phyloP scores from a whole-genome alignment of 1,140 invertebrate genomes.

The Melitaea cinxia region DNA sequence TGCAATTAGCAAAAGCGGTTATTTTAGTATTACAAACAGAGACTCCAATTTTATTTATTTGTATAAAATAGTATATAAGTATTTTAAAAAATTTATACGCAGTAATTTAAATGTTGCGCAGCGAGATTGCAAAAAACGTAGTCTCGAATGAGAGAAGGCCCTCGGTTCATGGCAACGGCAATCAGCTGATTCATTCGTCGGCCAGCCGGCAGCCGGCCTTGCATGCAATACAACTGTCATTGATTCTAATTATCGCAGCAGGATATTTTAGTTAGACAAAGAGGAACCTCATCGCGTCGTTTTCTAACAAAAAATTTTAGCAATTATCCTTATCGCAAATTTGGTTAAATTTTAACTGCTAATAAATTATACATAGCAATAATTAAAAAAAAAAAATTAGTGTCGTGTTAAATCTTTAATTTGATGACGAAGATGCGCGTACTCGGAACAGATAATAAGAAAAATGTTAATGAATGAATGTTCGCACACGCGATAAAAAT shows the following conservation, averaged over 20 bases:
- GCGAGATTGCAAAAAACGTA: background rate
- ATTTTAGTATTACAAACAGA: no score
- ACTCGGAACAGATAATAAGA: constrained; percentile 25
- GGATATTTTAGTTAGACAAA: constrained; percentile 26
- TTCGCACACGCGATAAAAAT: constrained; percentile 63
- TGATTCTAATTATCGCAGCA: constrained; percentile 42
- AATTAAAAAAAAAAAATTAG: constrained; percentile 20
- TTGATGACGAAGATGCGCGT: constrained; percentile 9
- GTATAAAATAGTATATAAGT: no score
- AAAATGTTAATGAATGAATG: constrained; percentile 45
- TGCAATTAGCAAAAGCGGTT: no score
- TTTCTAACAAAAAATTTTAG: constrained; percentile 6
- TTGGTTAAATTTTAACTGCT: constrained; percentile 19
- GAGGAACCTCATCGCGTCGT: constrained; percentile 10
- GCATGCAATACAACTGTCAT: constrained; percentile 61
- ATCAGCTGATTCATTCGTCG: constrained; percentile 65
- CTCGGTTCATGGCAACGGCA: constrained; percentile 28
- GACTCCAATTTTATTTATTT: no score
- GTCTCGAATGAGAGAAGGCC: constrained; percentile 4
- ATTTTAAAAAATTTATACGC: constrained; percentile 2
- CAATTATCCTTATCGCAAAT: constrained; percentile 19
- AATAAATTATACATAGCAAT: constrained; percentile 18
- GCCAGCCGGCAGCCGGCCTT: constrained; percentile 52
- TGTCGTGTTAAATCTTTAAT: constrained; percentile 1
- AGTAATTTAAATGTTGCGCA: constrained; percentile 5